A percentile compares a stretch with the other conserved stretches of the same genome.
These are phyloP conservation scores for Anastrepha obliqua DNA, from an alignment of 1,140 invertebrate species.

Conservation along the genomic window DNA sequence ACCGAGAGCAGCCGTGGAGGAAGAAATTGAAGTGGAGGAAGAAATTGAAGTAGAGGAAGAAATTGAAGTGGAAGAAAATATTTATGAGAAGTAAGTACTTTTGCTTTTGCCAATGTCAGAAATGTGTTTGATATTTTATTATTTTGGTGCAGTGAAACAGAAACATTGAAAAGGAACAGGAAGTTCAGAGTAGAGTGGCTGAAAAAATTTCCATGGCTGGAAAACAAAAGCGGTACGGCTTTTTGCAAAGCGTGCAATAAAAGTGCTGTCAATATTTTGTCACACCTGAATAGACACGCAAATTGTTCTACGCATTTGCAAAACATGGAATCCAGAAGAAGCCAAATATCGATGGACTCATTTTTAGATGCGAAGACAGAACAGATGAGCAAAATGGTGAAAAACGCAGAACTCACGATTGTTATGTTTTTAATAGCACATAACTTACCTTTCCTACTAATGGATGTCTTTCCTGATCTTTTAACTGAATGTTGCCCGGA, in stretches of 20 bases:
- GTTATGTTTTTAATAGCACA: constrained; percentile 36
- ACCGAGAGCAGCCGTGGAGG: neutral
- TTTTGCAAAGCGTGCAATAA: constrained; percentile 38
- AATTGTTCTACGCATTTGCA: neutral
- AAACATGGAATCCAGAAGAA: constrained; percentile 22
- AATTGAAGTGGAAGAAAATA: neutral
- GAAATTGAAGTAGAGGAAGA: too few relatives aligned
- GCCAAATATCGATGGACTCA: constrained; percentile 4
- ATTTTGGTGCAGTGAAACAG: neutral
- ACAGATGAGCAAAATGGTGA: neutral
- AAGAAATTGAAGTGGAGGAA: neutral
- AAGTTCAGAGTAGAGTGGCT: constrained; percentile 31
- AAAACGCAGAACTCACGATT: constrained; percentile 1
- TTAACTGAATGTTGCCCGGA: constrained; percentile 49
- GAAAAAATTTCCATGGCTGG: constrained; percentile 10
- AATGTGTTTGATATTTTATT: neutral
- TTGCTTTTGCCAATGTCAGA: neutral
- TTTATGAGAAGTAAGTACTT: neutral
- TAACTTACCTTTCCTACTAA: constrained; percentile 46
- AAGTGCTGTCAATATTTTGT: neutral
- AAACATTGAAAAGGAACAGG: neutral
- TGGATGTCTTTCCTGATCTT: constrained; percentile 41
- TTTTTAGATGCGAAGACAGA: constrained; percentile 2
- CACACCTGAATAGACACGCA: constrained; percentile 35
- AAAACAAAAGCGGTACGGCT: constrained; percentile 27